Evolutionary conservation across 1,140 invertebrate genomes (phyloP), one percentile per base, ranked within the genome.

Genomic region (Nephotettix cincticeps): DNA sequence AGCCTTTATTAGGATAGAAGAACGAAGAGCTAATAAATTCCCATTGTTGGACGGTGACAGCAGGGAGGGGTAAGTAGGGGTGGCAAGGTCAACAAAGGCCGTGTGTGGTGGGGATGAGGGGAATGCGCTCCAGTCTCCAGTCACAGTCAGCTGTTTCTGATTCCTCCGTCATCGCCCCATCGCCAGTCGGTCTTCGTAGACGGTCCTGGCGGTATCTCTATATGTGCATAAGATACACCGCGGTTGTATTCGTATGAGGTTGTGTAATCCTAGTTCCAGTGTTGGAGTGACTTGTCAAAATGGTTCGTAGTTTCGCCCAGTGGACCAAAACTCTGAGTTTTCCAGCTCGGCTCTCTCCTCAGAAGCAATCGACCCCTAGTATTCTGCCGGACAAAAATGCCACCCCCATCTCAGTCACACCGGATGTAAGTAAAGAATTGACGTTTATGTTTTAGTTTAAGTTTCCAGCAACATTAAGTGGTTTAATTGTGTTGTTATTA

Each of bases 271-370:
- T n/a, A n/a, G 23, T n/a, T 19, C 19, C 27, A 32, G 61, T 65
- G 28, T 32, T 32, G 17, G 21, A 32, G 28, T n/a, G 23, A 29
- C 19, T 6, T 36, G 28, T 28, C 27, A 71, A 47, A 78, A 93
- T 93, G 92, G 92, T 93, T 78, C 90, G 92, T 76, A 92, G 91
- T 83, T 81, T 93, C 76, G 88, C 90, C 58, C 90, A 93, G 85
- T 93, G 92, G 92, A 93, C 91, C 76, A 93, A 93, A 85, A 93
- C 91, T 73, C 83, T 93, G 78, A 93, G 91, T 84, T 93, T 93
- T 80, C 92, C 92, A 71, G 89, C 91, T 75, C 85, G 91, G 79
- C 84, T 93, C 75, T 91, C 90, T 65, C 90, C 91, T 0, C 91
- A 92, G 78, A 87, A 90, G 75, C 87, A 86, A 43, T 87, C 86